phyloP scores from a whole-genome alignment of 1,140 invertebrate genomes.

The Zaprionus ghesquierei region DNA sequence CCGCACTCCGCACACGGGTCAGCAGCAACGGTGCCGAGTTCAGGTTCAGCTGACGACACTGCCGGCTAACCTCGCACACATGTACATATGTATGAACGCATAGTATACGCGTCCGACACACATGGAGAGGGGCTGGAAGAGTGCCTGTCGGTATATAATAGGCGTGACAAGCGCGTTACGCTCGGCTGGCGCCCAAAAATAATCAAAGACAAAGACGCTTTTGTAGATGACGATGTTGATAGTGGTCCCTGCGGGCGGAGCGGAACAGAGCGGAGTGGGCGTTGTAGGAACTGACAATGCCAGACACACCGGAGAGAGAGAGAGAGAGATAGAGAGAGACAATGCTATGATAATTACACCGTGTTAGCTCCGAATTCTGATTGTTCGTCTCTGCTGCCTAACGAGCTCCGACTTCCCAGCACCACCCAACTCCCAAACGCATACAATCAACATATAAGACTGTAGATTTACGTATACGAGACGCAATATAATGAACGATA shows the following conservation, averaged over 20 bases:
- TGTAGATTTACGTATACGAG: constrained; percentile 20
- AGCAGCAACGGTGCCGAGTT: constrained; percentile 59
- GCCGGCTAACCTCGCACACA: constrained; percentile 46
- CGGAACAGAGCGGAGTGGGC: constrained; percentile 13
- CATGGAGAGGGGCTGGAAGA: neutral
- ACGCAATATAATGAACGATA: constrained; percentile 71
- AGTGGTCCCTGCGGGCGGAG: neutral
- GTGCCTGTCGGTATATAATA: constrained; percentile 51
- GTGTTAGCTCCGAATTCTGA: constrained; percentile 61
- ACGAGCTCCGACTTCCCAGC: constrained; percentile 53
- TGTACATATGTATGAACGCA: neutral
- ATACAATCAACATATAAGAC: neutral
- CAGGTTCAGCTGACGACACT: constrained; percentile 63
- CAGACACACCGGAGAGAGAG: neutral
- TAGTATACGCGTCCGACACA: neutral
- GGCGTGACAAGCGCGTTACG: constrained; percentile 80
- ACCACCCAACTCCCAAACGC: constrained; percentile 25
- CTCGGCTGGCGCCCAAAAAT: constrained; percentile 74
- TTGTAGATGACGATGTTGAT: constrained; percentile 66
- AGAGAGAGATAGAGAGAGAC: neutral
- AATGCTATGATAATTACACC: constrained; percentile 70
- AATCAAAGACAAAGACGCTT: constrained; percentile 77
- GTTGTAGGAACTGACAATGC: constrained; percentile 45
- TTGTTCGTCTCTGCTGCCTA: constrained; percentile 48
- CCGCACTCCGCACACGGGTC: constrained; percentile 41